Conservation (phyloP, 2,113 vertebrate species). For the Melanotaenia duboulayi region DNA sequence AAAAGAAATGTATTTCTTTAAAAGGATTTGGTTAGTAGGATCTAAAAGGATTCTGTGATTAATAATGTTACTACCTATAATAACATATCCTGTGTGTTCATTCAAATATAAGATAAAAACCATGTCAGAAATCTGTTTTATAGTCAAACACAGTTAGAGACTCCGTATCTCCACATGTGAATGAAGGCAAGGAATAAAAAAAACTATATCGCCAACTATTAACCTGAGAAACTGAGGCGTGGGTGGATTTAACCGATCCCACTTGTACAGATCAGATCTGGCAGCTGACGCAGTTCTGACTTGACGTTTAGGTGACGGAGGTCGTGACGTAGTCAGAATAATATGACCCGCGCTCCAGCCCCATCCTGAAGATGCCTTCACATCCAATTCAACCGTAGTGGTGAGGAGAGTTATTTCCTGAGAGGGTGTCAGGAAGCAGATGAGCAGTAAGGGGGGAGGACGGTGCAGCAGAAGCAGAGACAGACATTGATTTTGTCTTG, state of each 20-base stretch:
- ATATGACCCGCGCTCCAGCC: background rate
- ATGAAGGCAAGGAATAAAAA: background rate
- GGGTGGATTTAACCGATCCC: conserved; percentile 7
- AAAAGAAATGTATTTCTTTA: too few relatives aligned
- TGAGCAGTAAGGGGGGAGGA: conserved; percentile 3
- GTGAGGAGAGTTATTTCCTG: conserved; percentile 2
- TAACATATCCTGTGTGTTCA: too few relatives aligned
- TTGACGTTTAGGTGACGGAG: conserved; percentile 26
- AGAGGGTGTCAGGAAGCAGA: conserved; percentile 15
- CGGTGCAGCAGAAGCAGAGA: conserved; percentile 3
- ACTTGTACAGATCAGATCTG: background rate
- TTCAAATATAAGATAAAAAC: too few relatives aligned
- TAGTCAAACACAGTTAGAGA: background rate
- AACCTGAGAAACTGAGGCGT: background rate
- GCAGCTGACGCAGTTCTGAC: conserved; percentile 36
- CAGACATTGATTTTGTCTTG: conserved; percentile 47
- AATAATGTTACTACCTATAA: too few relatives aligned
- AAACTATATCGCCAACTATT: background rate
- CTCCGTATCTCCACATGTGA: background rate
- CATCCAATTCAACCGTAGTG: conserved; percentile 17
- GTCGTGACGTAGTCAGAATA: conserved; percentile 25
- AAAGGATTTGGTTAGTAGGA: too few relatives aligned
- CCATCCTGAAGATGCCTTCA: conserved; percentile 8
- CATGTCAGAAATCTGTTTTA: too few relatives aligned
- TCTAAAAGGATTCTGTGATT: too few relatives aligned